Evolutionary conservation across 2,113 vertebrate species (phyloP).

Genomic region (Talpa occidentalis): DNA sequence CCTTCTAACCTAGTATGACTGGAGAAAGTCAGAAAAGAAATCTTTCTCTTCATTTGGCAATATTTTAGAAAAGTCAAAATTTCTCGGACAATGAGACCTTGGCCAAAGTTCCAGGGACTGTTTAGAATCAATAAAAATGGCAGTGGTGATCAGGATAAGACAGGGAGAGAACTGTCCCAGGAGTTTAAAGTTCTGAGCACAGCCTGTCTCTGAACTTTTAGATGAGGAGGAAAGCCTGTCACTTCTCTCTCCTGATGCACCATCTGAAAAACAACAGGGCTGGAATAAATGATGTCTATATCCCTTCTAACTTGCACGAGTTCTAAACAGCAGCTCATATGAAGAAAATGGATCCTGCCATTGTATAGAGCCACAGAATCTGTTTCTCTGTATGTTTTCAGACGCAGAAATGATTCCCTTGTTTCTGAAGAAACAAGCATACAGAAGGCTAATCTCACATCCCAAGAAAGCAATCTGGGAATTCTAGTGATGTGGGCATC

Average conservation of each 20-base stretch:
- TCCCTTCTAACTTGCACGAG: neutral
- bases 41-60: neutral
- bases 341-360: neutral
- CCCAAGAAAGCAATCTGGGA: neutral
- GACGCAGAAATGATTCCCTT: neutral
- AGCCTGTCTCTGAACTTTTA: neutral
- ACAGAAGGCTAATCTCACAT: neutral
- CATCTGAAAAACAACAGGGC: neutral
- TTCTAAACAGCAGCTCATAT: neutral
- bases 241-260: neutral
- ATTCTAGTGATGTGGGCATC: neutral
- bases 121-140: neutral
- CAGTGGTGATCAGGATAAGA: neutral
- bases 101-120: neutral
- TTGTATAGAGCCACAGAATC: neutral
- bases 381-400: neutral
- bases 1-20: neutral
- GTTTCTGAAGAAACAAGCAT: neutral
- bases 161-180: too few relatives aligned
- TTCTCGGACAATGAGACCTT: neutral
- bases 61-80: neutral
- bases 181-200: neutral
- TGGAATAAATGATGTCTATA: neutral
- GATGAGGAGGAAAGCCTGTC: rapidly evolving
- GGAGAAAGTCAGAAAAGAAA: neutral